Evolutionary conservation across 2,888 invertebrate genomes (phyloP).

Genomic region (Alentia gelatinosa): DNA sequence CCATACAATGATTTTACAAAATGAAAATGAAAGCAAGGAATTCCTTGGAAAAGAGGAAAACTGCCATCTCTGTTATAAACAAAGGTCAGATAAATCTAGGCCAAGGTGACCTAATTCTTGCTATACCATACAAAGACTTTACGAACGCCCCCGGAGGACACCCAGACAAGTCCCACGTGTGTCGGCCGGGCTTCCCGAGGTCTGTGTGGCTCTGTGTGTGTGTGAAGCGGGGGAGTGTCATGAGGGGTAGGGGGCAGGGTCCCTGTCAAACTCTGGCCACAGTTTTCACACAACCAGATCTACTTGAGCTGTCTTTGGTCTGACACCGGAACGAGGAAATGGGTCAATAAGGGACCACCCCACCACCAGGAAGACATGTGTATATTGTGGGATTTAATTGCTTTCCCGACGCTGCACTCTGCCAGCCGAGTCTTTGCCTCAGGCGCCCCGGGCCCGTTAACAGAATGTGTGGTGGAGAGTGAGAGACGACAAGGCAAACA

Average conservation of each 20-base stretch:
- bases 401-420: too few species aligned
- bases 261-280: neutral
- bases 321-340: neutral
- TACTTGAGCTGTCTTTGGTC: neutral
- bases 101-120: too few species aligned
- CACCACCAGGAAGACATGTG: neutral
- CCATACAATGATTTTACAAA: too few species aligned
- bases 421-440: neutral
- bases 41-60: too few species aligned
- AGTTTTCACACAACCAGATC: neutral
- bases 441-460: too few species aligned
- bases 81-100: too few species aligned
- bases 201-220: neutral
- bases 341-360: neutral
- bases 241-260: neutral
- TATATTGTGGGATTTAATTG: too few species aligned
- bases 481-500: too few species aligned
- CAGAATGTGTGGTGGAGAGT: too few species aligned
- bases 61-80: too few species aligned
- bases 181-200: neutral
- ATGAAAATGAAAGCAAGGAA: too few species aligned
- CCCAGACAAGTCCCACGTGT: neutral
- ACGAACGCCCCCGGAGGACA: neutral
- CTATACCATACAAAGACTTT: too few species aligned
- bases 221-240: neutral